phyloP scores from a whole-genome alignment of 2,888 invertebrate genomes.

The Pristionchus entomophagus region DNA sequence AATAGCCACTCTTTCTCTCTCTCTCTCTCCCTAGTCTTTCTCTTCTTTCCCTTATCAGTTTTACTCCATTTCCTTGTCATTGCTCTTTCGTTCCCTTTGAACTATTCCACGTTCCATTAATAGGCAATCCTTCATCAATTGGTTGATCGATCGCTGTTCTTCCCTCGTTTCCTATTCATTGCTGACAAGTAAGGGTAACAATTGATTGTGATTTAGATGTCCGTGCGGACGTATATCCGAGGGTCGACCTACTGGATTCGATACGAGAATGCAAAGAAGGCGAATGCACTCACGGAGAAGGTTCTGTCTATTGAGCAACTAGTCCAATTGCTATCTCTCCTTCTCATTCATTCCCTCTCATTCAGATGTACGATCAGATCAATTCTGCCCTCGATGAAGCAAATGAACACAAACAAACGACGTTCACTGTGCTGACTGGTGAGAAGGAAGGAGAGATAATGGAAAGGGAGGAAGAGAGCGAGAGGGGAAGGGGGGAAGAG shows the following conservation, averaged over 20 bases:
- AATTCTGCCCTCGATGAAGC: conserved; percentile 33
- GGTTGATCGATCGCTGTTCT: background rate
- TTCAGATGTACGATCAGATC: conserved; percentile 47
- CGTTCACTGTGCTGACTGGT: conserved; percentile 44
- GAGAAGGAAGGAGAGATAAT: background rate
- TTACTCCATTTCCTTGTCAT: background rate
- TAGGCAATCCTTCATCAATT: background rate
- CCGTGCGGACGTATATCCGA: background rate
- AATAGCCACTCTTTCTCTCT: background rate
- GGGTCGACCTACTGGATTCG: conserved; percentile 34
- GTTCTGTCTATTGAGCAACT: background rate
- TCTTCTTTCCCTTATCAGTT: too few species aligned
- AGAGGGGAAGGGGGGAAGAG: too few species aligned
- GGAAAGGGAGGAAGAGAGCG: too few species aligned
- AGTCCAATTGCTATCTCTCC: background rate
- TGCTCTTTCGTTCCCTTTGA: background rate
- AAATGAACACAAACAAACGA: background rate
- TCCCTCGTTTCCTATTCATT: background rate
- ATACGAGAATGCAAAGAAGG: conserved; percentile 38
- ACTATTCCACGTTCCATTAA: too few species aligned
- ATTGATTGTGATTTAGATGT: too few species aligned
- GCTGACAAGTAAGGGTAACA: background rate
- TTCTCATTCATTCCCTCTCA: background rate
- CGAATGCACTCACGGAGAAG: conserved; percentile 45
- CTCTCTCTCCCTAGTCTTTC: too few species aligned